Evolutionary conservation across 2,888 invertebrate species (phyloP), one percentile per base, ranked within the genome.

Genomic region (Nebria brevicollis): DNA sequence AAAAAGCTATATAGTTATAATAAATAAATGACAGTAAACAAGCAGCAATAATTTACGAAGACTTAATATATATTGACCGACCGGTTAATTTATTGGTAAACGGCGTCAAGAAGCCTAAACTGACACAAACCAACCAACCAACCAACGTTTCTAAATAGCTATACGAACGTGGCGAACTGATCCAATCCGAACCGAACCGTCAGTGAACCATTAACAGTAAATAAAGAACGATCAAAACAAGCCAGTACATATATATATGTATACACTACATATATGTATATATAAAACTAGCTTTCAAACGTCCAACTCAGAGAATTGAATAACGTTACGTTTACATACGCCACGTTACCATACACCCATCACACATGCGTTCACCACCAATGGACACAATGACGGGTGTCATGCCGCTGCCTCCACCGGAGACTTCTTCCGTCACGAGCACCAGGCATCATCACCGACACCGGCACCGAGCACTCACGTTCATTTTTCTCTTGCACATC

Each of bases 401-500:
- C 74, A 85, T 84, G 84, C 85, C 84, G 83, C 66, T 34, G 26
- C 75, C n/a, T 15, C 42, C 41, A 64, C 87, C 87, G 87, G 65
- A 88, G 88, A 88, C 87, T 86, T 85, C 72, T 87, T 87, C 87
- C 86, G 88, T 86, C 86, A 87, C 86, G 87, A 88, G 85, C 87
- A 87, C 85, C 87, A 88, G 87, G 68, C 88, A 88, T 87, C 87
- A 86, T 85, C 87, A 87, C 87, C 86, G 88, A 86, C 87, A 87
- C 86, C 87, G 88, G 85, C 87, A 87, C 85, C 86, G 88, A 87
- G 88, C 88, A 84, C 85, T 89, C 87, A 87, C 88, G 86, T 87
- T 89, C 87, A 86, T 89, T 87, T 87, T 89, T 85, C 87, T 89
- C 86, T 88, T 89, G 86, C 88, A 89, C 88, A 87, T 89, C 88